These are phyloP conservation scores for Pterois miles DNA, from an alignment of 2,797 vertebrate species.

Conservation along the genomic window DNA sequence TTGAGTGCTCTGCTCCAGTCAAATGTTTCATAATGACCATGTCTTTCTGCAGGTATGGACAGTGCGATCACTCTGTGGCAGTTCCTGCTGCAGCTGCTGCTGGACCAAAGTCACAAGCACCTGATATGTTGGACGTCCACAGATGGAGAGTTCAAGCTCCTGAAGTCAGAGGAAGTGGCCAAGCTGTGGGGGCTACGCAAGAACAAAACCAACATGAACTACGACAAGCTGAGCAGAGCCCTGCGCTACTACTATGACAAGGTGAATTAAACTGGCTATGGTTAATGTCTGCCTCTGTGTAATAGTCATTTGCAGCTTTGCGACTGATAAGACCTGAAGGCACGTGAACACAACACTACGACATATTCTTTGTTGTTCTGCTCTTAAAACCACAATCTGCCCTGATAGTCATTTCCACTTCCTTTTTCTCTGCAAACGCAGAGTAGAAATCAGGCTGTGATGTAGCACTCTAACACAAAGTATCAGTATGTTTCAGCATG, in stretches of 20 bases:
- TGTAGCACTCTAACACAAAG: neutral
- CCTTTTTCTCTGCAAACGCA: conserved; percentile 50
- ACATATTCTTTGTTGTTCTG: conserved; percentile 27
- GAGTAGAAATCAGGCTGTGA: neutral
- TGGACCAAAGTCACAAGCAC: conserved; percentile 96
- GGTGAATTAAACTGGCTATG: conserved; percentile 73
- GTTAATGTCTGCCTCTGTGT: no score
- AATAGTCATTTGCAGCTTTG: neutral
- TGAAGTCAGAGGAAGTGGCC: conserved; percentile 97
- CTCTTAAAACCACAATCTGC: conserved; percentile 37
- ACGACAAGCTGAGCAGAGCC: conserved; percentile 96
- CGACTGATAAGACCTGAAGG: neutral
- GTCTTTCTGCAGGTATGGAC: conserved; percentile 89
- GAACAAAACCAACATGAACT: conserved; percentile 99
- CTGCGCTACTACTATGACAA: conserved; percentile 98
- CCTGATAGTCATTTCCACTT: conserved; percentile 63
- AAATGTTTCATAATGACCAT: neutral
- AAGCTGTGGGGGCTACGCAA: conserved; percentile 97
- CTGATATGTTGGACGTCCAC: conserved; percentile 97
- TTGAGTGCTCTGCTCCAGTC: neutral
- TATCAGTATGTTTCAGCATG: neutral
- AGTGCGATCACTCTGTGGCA: conserved; percentile 98
- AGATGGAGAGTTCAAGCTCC: conserved; percentile 96
- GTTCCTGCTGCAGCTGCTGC: conserved; percentile 97
- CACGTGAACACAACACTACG: neutral